Conservation (phyloP, 1,140 invertebrate genomes). For the Mercenaria mercenaria region DNA sequence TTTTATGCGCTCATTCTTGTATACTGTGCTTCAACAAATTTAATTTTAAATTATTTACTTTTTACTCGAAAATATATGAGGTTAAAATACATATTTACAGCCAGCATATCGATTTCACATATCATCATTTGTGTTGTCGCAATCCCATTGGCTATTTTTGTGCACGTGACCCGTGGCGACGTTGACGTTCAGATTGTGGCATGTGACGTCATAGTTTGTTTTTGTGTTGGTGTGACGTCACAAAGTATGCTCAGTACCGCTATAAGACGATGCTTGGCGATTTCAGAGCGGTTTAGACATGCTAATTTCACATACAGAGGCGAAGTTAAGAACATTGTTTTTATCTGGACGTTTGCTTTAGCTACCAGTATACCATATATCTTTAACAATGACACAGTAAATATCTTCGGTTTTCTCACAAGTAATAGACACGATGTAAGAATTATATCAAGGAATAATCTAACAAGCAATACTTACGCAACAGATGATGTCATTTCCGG, state of each 20-base stretch:
- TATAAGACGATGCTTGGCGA: slow-evolving; percentile 12
- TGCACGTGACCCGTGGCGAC: neutral
- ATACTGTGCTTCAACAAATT: neutral
- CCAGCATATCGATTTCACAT: slow-evolving; percentile 37
- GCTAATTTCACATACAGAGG: slow-evolving; percentile 53
- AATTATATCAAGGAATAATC: too few species aligned
- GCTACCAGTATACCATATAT: slow-evolving; percentile 6
- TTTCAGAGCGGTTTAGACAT: slow-evolving; percentile 16
- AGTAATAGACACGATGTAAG: too few species aligned
- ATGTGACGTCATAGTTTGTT: slow-evolving; percentile 23
- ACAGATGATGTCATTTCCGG: neutral
- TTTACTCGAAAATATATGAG: slow-evolving; percentile 37
- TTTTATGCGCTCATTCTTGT: slow-evolving; percentile 1
- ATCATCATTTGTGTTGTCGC: slow-evolving; percentile 23
- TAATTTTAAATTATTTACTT: slow-evolving; percentile 36
- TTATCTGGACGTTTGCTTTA: slow-evolving; percentile 17
- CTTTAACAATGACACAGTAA: slow-evolving; percentile 2
- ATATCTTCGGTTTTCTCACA: neutral
- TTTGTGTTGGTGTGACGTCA: slow-evolving; percentile 14
- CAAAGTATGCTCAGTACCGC: slow-evolving; percentile 34
- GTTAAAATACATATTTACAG: slow-evolving; percentile 43
- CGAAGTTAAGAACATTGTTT: slow-evolving; percentile 16
- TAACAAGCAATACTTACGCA: neutral
- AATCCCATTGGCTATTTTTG: slow-evolving; percentile 16
- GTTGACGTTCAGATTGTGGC: neutral